Percentiles rank a stretch among this genome's conserved stretches.
phyloP scores from a whole-genome alignment of 2,113 vertebrate species.

The Atrichornis clamosus region DNA sequence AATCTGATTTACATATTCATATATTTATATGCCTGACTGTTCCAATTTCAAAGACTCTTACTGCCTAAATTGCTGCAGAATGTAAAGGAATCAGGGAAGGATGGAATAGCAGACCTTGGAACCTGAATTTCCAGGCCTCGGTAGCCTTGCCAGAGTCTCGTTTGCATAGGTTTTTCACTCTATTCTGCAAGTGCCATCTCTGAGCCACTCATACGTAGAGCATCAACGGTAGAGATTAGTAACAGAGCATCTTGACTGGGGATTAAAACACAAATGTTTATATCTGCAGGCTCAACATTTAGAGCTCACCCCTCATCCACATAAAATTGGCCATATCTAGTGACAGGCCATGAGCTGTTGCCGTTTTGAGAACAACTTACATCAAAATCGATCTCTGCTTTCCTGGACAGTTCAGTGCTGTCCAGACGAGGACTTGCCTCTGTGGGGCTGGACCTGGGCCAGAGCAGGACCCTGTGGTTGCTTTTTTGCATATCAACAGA shows the following conservation, averaged over 20 bases:
- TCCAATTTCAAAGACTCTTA: constrained; percentile 54
- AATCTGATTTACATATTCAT: constrained; percentile 35
- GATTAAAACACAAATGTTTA: not conserved
- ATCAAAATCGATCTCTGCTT: not conserved
- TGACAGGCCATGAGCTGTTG: not conserved
- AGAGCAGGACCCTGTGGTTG: not conserved
- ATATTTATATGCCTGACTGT: constrained; percentile 27
- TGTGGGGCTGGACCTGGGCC: not conserved
- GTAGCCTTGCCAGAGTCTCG: not conserved
- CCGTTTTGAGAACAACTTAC: not conserved
- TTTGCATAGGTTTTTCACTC: not conserved
- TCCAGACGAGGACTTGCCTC: not conserved
- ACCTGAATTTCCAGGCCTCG: constrained; percentile 26
- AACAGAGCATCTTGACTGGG: not conserved
- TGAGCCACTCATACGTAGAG: accelerated
- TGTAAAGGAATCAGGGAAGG: constrained; percentile 28
- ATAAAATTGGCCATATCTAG: not conserved
- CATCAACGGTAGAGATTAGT: not conserved
- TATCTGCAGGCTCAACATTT: not conserved
- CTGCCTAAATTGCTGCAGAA: constrained; percentile 47
- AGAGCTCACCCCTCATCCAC: not conserved
- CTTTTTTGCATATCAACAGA: not conserved
- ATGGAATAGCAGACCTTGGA: not conserved
- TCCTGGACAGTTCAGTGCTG: not conserved
- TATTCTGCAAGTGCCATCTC: not conserved